Conservation (phyloP, 2,797 vertebrate species). For the Esox masquinongy region DNA sequence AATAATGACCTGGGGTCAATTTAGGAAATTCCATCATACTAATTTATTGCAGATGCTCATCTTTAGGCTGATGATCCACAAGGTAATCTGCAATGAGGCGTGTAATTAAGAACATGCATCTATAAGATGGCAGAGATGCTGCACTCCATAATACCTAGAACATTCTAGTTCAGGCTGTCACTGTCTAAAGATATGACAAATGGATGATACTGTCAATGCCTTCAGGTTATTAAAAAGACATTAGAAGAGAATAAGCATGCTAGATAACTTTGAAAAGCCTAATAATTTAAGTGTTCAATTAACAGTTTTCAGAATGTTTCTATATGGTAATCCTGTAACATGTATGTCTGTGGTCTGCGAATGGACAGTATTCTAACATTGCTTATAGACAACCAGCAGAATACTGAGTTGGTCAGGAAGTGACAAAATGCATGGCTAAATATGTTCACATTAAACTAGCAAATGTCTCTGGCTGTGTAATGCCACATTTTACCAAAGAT, state of each 20-base stretch:
- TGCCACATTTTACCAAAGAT: background rate
- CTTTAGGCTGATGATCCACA: conserved; percentile 47
- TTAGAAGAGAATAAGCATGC: background rate
- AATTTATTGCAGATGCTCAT: conserved; percentile 48
- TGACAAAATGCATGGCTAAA: background rate
- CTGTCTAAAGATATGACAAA: conserved; percentile 28
- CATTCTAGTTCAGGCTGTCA: conserved; percentile 11
- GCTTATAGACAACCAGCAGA: background rate
- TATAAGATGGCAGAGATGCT: conserved; percentile 40
- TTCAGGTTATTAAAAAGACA: background rate
- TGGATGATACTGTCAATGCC: background rate
- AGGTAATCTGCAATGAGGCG: conserved; percentile 61
- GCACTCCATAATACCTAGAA: conserved; percentile 6
- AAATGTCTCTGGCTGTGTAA: background rate
- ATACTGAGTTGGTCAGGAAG: background rate
- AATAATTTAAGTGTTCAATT: background rate
- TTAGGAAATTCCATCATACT: conserved; percentile 45
- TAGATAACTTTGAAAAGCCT: background rate
- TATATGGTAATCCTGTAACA: background rate
- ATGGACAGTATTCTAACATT: background rate
- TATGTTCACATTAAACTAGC: background rate
- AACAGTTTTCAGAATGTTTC: background rate
- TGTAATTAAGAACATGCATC: conserved; percentile 67
- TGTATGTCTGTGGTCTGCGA: background rate
- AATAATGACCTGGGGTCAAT: conserved; percentile 49